Percentiles rank a stretch among this genome's conserved stretches.
Conservation (phyloP, 1,140 invertebrate species). For the Chelonus insularis region DNA sequence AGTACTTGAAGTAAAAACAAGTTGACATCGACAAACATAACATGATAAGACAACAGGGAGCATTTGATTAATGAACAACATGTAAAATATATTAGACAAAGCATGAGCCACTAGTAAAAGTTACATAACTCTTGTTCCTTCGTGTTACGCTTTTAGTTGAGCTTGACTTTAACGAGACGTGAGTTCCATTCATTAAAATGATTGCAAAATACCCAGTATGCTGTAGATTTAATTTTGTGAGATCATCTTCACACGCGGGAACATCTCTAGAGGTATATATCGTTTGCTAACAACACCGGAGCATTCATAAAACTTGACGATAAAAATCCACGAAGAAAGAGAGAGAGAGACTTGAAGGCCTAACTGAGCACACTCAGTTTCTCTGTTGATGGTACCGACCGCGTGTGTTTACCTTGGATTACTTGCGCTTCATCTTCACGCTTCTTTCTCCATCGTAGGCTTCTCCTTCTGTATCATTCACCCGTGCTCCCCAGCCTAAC, state of each 20-base stretch:
- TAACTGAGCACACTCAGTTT: too few species aligned
- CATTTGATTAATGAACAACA: too few species aligned
- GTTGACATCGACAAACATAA: too few species aligned
- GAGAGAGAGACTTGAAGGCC: neutral
- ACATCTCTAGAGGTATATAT: neutral
- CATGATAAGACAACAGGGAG: too few species aligned
- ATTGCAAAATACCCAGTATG: neutral
- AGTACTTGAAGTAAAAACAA: too few species aligned
- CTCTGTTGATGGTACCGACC: neutral
- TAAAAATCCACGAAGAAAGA: constrained; percentile 15
- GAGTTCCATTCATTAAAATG: too few species aligned
- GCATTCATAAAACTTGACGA: constrained; percentile 26
- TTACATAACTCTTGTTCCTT: too few species aligned
- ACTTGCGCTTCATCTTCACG: constrained; percentile 27
- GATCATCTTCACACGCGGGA: neutral
- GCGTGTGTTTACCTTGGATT: constrained; percentile 30
- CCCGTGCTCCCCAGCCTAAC: neutral
- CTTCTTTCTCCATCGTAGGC: constrained; percentile 1
- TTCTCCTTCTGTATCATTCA: neutral
- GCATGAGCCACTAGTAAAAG: too few species aligned
- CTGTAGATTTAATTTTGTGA: neutral
- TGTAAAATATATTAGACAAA: too few species aligned
- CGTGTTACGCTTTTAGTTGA: too few species aligned
- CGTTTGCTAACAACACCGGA: neutral
- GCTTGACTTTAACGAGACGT: too few species aligned